Evolutionary conservation across 1,140 invertebrate species (phyloP).

Genomic region (Drosophila carrolli): DNA sequence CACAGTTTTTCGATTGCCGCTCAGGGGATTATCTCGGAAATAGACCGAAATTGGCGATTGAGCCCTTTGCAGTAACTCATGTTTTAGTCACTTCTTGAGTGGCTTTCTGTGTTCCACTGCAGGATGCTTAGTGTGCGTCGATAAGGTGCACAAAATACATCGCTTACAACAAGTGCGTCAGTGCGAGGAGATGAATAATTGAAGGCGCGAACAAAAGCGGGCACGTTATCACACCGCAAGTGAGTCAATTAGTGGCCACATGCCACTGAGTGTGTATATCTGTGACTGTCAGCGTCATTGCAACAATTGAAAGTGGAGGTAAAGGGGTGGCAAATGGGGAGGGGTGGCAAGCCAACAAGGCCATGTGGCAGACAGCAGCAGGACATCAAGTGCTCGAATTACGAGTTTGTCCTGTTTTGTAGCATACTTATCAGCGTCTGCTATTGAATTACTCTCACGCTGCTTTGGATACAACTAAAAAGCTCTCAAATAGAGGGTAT

Average conservation of each 20-base stretch:
- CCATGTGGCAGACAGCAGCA: constrained; percentile 35
- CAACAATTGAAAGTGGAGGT: constrained; percentile 4
- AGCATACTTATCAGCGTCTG: constrained; percentile 46
- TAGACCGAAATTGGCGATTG: not conserved
- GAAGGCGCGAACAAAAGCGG: constrained; percentile 6
- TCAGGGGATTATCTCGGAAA: constrained; percentile 15
- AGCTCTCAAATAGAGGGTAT: not conserved
- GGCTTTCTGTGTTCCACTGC: not conserved
- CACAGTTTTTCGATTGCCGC: constrained; percentile 8
- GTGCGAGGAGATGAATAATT: constrained; percentile 28
- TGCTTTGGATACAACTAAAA: not conserved
- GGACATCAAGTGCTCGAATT: constrained; percentile 34
- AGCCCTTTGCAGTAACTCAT: constrained; percentile 5
- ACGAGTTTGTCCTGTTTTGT: constrained; percentile 17
- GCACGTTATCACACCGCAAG: constrained; percentile 17
- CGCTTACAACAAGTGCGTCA: constrained; percentile 11
- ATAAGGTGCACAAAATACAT: constrained; percentile 7
- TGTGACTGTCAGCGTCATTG: constrained; percentile 4
- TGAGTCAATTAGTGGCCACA: constrained; percentile 23
- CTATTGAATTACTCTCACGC: constrained; percentile 19
- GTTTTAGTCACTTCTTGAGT: constrained; percentile 22
- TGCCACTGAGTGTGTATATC: constrained; percentile 2
- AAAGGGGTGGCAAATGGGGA: not conserved
- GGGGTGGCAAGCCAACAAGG: constrained; percentile 3
- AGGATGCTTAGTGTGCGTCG: not conserved